A percentile compares a stretch with the other conserved stretches of the same genome.
Evolutionary conservation across 2,113 vertebrate species (phyloP).

Genomic region (Anguilla rostrata): DNA sequence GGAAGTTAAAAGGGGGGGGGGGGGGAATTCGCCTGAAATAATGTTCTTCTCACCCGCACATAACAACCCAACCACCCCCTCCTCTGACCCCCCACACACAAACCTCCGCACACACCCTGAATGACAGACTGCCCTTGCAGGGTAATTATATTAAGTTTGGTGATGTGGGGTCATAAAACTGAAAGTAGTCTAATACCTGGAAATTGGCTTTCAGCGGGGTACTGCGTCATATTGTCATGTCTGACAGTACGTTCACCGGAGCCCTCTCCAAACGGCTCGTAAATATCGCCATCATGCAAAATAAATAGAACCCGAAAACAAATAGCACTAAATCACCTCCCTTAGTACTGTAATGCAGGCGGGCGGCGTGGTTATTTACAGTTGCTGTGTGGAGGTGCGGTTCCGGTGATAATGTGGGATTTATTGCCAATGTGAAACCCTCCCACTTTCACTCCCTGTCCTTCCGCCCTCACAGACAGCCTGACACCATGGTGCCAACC

Average conservation of each 20-base stretch:
- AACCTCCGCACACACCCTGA: conserved; percentile 50
- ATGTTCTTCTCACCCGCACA: conserved; percentile 43
- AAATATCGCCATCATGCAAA: conserved; percentile 70
- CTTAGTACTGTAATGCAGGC: conserved; percentile 50
- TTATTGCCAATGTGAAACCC: conserved; percentile 64
- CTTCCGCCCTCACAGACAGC: not conserved
- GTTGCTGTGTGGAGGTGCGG: conserved; percentile 48
- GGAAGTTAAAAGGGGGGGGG: conserved; percentile 47
- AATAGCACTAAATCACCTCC: conserved; percentile 71
- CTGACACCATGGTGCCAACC: no score
- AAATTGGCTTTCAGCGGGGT: conserved; percentile 66
- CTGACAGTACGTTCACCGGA: conserved; percentile 47
- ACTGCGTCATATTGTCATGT: conserved; percentile 63
- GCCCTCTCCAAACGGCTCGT: conserved; percentile 45
- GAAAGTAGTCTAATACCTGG: conserved; percentile 74
- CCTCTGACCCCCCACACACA: conserved; percentile 24
- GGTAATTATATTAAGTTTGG: conserved; percentile 76
- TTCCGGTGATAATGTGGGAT: conserved; percentile 61
- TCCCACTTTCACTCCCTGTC: conserved; percentile 1
- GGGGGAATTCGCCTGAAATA: conserved; percentile 30
- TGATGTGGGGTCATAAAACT: conserved; percentile 73
- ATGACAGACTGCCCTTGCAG: conserved; percentile 75
- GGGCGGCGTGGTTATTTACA: conserved; percentile 56
- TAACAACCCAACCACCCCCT: conserved; percentile 27
- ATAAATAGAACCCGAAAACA: conserved; percentile 66